Evolutionary conservation across 2,888 invertebrate genomes (phyloP), one percentile per base, ranked within the genome.

Genomic region (Microplitis manilae): DNA sequence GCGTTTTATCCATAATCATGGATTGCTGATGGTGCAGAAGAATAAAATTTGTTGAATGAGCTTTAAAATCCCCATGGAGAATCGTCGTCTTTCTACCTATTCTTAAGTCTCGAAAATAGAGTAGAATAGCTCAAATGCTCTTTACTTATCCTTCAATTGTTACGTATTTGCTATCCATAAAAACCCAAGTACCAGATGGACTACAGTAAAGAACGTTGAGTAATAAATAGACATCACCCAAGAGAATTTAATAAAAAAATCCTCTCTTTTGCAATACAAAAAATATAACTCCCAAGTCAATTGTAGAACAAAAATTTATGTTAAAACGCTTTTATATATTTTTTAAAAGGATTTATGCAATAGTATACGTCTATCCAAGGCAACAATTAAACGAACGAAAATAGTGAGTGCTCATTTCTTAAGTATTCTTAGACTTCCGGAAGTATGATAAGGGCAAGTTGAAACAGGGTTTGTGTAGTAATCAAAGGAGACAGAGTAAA

Each of bases 401-500:
- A 20, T 30, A 30, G 65, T 13, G 38, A 30, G 65, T 65, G 65
- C 20, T 13, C 13, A 20, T 65, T 65, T 38, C 20, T 65, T 13
- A 65, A 17, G 20, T 15, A 17, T 17, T 65, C 13, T 70, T 38
- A 30, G 59, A 41, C 65, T 69, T 59, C 67, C 39, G n/a, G 59
- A 67, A 17, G 65, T 59, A 9, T 39, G 41, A 59, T 61, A 65
- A 65, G 62, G 41, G 64, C 39, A 76, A 71, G 70, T 75, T 68
- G 62, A 77, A 68, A 69, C 60, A 75, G 62, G 70, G 69, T 68
- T 73, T 70, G 17, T 72, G 74, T 30, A 30, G 77, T 78, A 79
- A 73, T 76, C 77, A 70, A 79, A 77, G 73, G 75, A 68, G 74
- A 79, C 75, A 77, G 72, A 20, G 15, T 41, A 15, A 64, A 73